phyloP scores from a whole-genome alignment of 2,113 vertebrate species.

The Corynorhinus townsendii region DNA sequence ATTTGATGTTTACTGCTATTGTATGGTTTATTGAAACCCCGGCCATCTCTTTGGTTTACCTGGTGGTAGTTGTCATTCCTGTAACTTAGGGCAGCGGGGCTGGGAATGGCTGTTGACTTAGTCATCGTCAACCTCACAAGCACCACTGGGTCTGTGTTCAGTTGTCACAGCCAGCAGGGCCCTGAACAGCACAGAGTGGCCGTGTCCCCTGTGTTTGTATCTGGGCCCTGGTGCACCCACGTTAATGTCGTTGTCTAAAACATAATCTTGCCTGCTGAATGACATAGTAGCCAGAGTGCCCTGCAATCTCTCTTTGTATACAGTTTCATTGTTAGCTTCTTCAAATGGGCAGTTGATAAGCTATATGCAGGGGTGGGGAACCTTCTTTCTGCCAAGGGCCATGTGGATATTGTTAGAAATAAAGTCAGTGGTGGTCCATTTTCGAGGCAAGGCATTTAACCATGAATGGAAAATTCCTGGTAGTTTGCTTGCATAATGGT shows the following conservation, averaged over 20 bases:
- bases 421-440: too few species aligned
- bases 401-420: too few species aligned
- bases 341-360: background rate
- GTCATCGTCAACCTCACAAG: background rate
- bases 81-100: background rate
- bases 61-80: background rate
- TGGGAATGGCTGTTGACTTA: background rate
- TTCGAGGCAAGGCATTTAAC: too few species aligned
- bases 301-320: background rate
- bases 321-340: background rate
- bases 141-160: background rate
- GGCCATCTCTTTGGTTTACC: background rate
- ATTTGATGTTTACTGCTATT: background rate
- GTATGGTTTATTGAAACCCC: background rate
- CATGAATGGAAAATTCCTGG: too few species aligned
- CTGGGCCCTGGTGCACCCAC: background rate
- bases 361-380: too few species aligned
- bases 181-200: background rate
- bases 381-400: too few species aligned
- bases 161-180: rapidly evolving
- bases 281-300: background rate
- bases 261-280: background rate
- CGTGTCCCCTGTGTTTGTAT: background rate
- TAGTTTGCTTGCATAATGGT: too few species aligned
- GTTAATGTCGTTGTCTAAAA: background rate